A percentile compares a stretch with the other conserved stretches of the same genome.
phyloP scores from a whole-genome alignment of 2,113 vertebrate genomes.

The Junco hyemalis region DNA sequence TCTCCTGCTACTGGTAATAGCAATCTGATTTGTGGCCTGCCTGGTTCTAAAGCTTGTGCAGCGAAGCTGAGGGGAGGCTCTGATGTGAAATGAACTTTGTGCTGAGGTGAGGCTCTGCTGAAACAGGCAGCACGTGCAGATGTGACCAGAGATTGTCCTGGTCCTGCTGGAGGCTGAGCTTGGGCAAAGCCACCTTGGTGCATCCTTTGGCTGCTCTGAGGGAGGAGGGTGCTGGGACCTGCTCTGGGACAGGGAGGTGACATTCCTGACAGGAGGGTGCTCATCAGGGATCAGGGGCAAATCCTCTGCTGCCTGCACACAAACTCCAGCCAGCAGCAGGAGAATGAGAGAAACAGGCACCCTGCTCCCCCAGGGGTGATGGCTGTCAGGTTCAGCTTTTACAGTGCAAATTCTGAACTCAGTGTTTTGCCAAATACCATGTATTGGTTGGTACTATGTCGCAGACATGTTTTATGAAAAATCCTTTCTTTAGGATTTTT shows the following conservation, averaged over 20 bases:
- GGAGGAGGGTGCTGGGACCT: not conserved
- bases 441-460: not conserved
- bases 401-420: not conserved
- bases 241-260: not conserved
- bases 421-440: not conserved
- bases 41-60: not conserved
- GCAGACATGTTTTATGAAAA: too few relatives aligned
- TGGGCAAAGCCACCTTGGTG: accelerated
- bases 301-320: too few relatives aligned
- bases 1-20: not conserved
- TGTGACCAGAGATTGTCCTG: not conserved
- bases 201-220: accelerated
- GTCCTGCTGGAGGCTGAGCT: not conserved
- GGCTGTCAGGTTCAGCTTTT: not conserved
- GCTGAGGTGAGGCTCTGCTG: not conserved
- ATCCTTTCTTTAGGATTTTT: too few relatives aligned
- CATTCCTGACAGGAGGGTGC: not conserved
- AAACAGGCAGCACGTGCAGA: not conserved
- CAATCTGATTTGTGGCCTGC: not conserved
- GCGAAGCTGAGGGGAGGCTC: not conserved
- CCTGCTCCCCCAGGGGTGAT: too few relatives aligned
- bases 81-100: not conserved
- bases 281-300: not conserved
- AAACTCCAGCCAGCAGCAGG: not conserved
- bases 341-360: not conserved